Evolutionary conservation across 1,140 invertebrate genomes (phyloP).

Genomic region (Melanaphis sacchari): DNA sequence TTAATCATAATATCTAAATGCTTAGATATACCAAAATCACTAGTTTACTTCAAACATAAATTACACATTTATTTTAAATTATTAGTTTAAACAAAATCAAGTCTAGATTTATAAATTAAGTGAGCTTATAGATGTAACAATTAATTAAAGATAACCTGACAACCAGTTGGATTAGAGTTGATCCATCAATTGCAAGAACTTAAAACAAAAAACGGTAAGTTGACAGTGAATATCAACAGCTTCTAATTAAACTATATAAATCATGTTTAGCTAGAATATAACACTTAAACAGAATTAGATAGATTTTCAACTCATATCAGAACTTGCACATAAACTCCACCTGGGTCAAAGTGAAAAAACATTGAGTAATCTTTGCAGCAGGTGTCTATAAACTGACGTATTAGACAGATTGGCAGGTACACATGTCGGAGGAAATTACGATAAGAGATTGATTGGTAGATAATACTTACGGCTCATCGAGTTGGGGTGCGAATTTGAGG

Average conservation of each 20-base stretch:
- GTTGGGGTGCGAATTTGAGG: slow-evolving; percentile 76
- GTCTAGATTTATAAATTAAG: no score
- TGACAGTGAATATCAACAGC: neutral
- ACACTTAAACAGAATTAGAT: neutral
- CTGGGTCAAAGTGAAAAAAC: neutral
- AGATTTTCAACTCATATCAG: neutral
- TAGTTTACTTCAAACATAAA: no score
- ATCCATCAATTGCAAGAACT: neutral
- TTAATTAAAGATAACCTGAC: no score
- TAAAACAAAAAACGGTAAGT: neutral
- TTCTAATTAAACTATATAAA: neutral
- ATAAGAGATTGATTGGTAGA: neutral
- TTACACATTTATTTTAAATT: no score
- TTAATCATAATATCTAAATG: no score
- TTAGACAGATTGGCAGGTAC: neutral
- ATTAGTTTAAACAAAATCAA: no score
- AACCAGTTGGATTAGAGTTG: no score
- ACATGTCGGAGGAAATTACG: neutral
- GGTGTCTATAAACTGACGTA: neutral
- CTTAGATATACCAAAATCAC: no score
- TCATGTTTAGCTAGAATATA: neutral
- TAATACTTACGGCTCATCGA: slow-evolving; percentile 83
- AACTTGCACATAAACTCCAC: neutral
- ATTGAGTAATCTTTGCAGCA: neutral
- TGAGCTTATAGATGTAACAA: no score